phyloP scores from a whole-genome alignment of 2,888 invertebrate genomes.

The Dryobota labecula region DNA sequence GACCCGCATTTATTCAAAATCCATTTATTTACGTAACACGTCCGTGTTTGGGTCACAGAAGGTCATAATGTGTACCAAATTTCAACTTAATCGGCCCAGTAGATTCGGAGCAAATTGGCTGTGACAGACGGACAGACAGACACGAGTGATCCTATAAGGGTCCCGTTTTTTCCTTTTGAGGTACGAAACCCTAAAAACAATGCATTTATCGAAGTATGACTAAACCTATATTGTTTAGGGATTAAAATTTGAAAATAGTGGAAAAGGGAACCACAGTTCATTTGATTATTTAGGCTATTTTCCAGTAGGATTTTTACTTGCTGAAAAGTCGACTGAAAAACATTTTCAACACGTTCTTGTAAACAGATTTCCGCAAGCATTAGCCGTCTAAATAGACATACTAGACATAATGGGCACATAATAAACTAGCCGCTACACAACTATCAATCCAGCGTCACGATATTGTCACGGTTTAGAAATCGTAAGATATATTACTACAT shows the following conservation, averaged over 20 bases:
- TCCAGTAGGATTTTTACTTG: not conserved
- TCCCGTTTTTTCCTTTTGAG: too few relatives aligned
- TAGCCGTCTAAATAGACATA: not conserved
- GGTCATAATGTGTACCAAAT: too few relatives aligned
- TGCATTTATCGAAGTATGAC: not conserved
- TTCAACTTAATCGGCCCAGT: too few relatives aligned
- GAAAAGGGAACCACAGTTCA: not conserved
- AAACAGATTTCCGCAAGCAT: not conserved
- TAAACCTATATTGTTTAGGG: not conserved
- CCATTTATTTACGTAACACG: too few relatives aligned
- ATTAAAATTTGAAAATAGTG: not conserved
- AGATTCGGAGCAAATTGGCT: too few relatives aligned
- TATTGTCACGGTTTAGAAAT: constrained; percentile 56
- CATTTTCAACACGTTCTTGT: not conserved
- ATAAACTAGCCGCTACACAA: constrained; percentile 46
- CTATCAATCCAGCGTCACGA: constrained; percentile 52
- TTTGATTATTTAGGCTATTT: constrained; percentile 1
- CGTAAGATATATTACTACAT: constrained; percentile 38
- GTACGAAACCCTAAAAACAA: too few relatives aligned
- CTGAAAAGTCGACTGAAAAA: not conserved
- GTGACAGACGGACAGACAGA: too few relatives aligned
- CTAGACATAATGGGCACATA: constrained; percentile 10
- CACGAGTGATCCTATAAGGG: too few relatives aligned
- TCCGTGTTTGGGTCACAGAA: too few relatives aligned
- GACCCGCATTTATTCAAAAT: too few relatives aligned